Evolutionary conservation across 2,113 vertebrate genomes (phyloP).

Genomic region (Mesitornis unicolor): DNA sequence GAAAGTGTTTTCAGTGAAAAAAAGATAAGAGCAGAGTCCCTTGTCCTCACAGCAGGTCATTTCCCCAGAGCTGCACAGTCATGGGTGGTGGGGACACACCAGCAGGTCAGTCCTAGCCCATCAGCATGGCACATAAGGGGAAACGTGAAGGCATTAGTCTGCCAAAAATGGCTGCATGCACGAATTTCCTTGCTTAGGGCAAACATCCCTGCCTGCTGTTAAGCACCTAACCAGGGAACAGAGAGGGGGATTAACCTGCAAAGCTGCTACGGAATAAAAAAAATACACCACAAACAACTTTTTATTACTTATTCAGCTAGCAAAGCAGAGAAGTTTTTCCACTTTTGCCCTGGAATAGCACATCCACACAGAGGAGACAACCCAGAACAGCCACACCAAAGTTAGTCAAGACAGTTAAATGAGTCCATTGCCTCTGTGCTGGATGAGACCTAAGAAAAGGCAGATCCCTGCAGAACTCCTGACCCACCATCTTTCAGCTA

Average conservation of each 20-base stretch:
- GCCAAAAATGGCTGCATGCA: neutral
- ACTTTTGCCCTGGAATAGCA: neutral
- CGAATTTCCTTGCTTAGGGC: neutral
- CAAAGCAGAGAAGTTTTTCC: neutral
- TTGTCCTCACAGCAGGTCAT: neutral
- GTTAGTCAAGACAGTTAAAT: neutral
- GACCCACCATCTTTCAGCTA: neutral
- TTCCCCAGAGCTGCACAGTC: accelerated
- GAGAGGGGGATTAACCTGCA: neutral
- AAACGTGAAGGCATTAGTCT: neutral
- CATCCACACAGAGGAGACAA: neutral
- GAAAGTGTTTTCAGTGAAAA: neutral
- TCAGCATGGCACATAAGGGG: neutral
- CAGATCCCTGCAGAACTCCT: neutral
- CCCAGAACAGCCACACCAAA: neutral
- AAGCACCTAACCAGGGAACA: neutral
- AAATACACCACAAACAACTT: neutral
- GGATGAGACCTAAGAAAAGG: neutral
- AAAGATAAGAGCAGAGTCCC: neutral
- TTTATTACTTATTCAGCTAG: neutral
- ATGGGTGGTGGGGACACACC: neutral
- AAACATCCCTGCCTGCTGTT: neutral
- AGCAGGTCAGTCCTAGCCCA: neutral
- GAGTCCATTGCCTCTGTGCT: neutral
- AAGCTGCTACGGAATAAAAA: neutral